Evolutionary conservation across 2,888 invertebrate genomes (phyloP).

Genomic region (Polyommatus iphigenia): DNA sequence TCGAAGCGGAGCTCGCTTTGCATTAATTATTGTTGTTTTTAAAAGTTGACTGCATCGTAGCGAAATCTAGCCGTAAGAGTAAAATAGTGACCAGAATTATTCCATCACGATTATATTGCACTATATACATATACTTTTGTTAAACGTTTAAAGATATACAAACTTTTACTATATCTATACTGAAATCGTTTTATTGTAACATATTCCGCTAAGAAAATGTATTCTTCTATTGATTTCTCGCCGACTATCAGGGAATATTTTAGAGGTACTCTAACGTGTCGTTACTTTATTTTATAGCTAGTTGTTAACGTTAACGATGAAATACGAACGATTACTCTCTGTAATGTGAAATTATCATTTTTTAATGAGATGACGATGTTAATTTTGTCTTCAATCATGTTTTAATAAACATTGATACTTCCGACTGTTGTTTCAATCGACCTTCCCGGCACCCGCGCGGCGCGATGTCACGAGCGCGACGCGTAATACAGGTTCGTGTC

Average conservation of each 20-base stretch:
- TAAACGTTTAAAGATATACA: slow-evolving; percentile 48
- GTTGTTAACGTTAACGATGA: slow-evolving; percentile 37
- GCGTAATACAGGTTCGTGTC: neutral
- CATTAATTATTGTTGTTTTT: slow-evolving; percentile 35
- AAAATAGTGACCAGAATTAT: slow-evolving; percentile 43
- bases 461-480: neutral
- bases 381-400: slow-evolving; percentile 72
- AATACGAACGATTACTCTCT: slow-evolving; percentile 36
- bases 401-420: slow-evolving; percentile 75
- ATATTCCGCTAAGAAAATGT: slow-evolving; percentile 45
- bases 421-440: slow-evolving; percentile 46
- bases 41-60: slow-evolving; percentile 45
- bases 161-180: slow-evolving; percentile 47
- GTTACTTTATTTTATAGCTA: slow-evolving; percentile 45
- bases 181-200: slow-evolving; percentile 46
- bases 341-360: slow-evolving; percentile 56
- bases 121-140: slow-evolving; percentile 48
- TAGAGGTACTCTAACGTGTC: slow-evolving; percentile 42
- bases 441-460: slow-evolving; percentile 33
- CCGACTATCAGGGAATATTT: slow-evolving; percentile 41
- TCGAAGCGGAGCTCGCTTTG: slow-evolving; percentile 40
- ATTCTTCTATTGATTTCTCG: slow-evolving; percentile 46
- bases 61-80: slow-evolving; percentile 43
- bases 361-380: slow-evolving; percentile 71
- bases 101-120: slow-evolving; percentile 46